Percentiles rank a stretch among this genome's conserved stretches.
phyloP scores from a whole-genome alignment of 2,797 vertebrate species.

The Danio tinwini region DNA sequence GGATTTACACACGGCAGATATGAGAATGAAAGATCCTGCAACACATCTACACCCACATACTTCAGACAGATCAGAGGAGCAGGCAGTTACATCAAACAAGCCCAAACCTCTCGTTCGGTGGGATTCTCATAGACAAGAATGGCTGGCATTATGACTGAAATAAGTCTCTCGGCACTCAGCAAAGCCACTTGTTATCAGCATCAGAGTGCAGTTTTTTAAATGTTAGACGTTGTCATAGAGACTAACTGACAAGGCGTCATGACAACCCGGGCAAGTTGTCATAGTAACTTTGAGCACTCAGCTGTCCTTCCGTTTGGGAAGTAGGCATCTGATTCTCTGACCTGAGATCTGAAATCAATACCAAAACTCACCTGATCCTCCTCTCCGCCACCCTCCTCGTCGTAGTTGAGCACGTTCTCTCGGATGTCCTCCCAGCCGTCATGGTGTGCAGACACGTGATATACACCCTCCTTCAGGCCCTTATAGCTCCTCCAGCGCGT shows the following conservation, averaged over 20 bases:
- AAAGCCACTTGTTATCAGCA: slow-evolving; percentile 45
- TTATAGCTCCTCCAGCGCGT: slow-evolving; percentile 82
- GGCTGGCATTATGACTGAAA: background rate
- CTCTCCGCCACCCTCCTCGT: slow-evolving; percentile 90
- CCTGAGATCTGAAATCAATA: slow-evolving; percentile 30
- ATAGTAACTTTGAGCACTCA: slow-evolving; percentile 45
- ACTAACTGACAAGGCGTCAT: slow-evolving; percentile 46
- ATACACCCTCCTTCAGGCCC: slow-evolving; percentile 80
- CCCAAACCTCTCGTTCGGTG: background rate
- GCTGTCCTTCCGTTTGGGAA: background rate
- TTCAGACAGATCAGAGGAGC: slow-evolving; percentile 29
- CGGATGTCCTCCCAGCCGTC: slow-evolving; percentile 89
- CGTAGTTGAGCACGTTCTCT: slow-evolving; percentile 90
- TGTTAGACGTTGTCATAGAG: slow-evolving; percentile 58
- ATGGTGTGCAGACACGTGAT: slow-evolving; percentile 79
- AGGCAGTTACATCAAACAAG: slow-evolving; percentile 8
- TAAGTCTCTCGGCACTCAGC: slow-evolving; percentile 43
- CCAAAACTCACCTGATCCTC: slow-evolving; percentile 84
- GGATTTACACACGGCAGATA: slow-evolving; percentile 25
- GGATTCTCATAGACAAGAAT: background rate
- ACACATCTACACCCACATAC: slow-evolving; percentile 43
- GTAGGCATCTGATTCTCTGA: slow-evolving; percentile 5
- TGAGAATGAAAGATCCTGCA: slow-evolving; percentile 27
- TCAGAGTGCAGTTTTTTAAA: slow-evolving; percentile 24
- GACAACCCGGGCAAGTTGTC: slow-evolving; percentile 51